phyloP scores from a whole-genome alignment of 1,140 invertebrate species.

The Brachystomella parvula region DNA sequence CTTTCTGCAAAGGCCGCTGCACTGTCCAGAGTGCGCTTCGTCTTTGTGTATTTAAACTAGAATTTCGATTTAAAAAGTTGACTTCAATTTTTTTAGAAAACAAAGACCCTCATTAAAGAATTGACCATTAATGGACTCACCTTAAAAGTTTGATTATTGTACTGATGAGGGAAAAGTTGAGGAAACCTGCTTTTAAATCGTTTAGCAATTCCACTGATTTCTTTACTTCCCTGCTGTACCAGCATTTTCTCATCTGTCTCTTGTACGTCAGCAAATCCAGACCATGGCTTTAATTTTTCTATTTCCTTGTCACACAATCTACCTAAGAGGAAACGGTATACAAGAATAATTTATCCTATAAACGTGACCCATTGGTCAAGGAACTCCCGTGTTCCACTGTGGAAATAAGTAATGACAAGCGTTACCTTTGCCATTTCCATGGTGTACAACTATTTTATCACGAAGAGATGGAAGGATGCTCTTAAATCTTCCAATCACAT shows the following conservation, averaged over 20 bases:
- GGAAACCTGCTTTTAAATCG: constrained; percentile 59
- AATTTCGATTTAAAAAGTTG: constrained; percentile 9
- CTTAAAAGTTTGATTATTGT: constrained; percentile 50
- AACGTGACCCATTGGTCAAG: background rate
- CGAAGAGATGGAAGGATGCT: constrained; percentile 46
- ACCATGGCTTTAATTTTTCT: constrained; percentile 46
- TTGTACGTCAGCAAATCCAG: constrained; percentile 12
- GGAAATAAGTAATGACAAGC: background rate
- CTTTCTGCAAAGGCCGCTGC: constrained; percentile 62
- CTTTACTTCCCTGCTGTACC: constrained; percentile 56
- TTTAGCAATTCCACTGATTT: constrained; percentile 56
- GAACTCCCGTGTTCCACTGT: background rate
- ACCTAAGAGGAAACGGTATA: constrained; percentile 20
- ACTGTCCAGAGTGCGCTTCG: constrained; percentile 63
- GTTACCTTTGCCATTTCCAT: constrained; percentile 38
- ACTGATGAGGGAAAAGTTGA: constrained; percentile 49
- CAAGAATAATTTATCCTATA: constrained; percentile 37
- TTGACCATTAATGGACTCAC: background rate
- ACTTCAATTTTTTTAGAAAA: background rate
- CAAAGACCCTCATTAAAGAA: background rate
- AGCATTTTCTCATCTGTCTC: constrained; percentile 48
- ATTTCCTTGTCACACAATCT: constrained; percentile 41
- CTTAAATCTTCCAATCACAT: constrained; percentile 48
- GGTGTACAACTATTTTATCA: constrained; percentile 47
- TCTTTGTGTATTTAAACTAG: constrained; percentile 65